Percentiles rank a stretch among this genome's conserved stretches.
Evolutionary conservation across 2,888 invertebrate species (phyloP).

Genomic region (Lutraria lutraria): DNA sequence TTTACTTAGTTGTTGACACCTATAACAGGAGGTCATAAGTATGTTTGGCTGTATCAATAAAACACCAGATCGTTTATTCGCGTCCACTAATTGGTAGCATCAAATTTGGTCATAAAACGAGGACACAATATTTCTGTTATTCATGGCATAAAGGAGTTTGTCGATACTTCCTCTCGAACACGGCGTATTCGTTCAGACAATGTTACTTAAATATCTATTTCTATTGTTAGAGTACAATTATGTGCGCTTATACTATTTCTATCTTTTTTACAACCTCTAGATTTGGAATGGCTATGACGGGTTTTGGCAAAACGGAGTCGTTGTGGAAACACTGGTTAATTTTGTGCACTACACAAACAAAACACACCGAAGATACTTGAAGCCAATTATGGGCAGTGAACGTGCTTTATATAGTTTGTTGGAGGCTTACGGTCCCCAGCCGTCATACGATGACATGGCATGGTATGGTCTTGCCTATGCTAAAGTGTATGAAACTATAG

Average conservation of each 20-base stretch:
- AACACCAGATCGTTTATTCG: too few species aligned
- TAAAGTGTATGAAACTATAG: slow-evolving; percentile 71
- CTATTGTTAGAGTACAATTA: too few species aligned
- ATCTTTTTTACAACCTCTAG: slow-evolving; percentile 49
- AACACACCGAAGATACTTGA: slow-evolving; percentile 70
- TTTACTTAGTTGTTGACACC: too few species aligned
- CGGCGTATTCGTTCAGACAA: too few species aligned
- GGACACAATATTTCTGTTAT: too few species aligned
- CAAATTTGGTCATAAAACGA: too few species aligned
- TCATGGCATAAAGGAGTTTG: too few species aligned
- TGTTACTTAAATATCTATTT: too few species aligned
- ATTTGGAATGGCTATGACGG: slow-evolving; percentile 79
- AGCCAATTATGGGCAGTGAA: slow-evolving; percentile 62
- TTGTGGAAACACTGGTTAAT: slow-evolving; percentile 74
- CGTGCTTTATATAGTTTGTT: slow-evolving; percentile 69
- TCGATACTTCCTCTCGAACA: too few species aligned
- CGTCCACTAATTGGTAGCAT: too few species aligned
- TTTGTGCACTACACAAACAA: slow-evolving; percentile 73
- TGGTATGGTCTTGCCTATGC: slow-evolving; percentile 75
- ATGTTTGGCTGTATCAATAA: too few species aligned
- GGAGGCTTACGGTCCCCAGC: slow-evolving; percentile 76
- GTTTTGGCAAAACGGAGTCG: slow-evolving; percentile 78
- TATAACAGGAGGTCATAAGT: too few species aligned
- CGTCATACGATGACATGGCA: slow-evolving; percentile 78
- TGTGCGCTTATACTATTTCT: not conserved